Conservation (phyloP, 2,797 vertebrate genomes). For the Simalia tracyae region DNA sequence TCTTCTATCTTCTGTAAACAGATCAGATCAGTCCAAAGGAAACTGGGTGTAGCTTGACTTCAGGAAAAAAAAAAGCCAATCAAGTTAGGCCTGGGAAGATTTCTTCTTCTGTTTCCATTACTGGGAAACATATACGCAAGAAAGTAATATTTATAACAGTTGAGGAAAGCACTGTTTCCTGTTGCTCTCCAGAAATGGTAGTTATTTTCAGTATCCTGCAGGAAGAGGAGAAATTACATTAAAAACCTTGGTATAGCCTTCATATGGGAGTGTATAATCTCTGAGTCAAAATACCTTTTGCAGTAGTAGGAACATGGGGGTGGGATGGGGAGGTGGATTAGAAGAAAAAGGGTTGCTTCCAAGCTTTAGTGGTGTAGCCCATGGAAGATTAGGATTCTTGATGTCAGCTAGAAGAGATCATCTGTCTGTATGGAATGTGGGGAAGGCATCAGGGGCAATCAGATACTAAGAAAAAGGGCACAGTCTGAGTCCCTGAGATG, state of each 20-base stretch:
- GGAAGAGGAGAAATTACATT: constrained; percentile 68
- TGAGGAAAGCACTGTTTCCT: constrained; percentile 77
- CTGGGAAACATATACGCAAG: constrained; percentile 62
- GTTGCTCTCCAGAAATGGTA: constrained; percentile 71
- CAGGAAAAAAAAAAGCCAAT: neutral
- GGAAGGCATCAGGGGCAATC: neutral
- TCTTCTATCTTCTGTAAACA: constrained; percentile 46
- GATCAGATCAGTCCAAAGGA: constrained; percentile 24
- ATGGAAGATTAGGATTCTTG: neutral
- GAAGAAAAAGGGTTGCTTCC: constrained; percentile 45
- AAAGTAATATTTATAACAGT: constrained; percentile 77
- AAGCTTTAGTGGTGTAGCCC: constrained; percentile 25
- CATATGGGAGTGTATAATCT: constrained; percentile 73
- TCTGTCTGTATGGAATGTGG: neutral
- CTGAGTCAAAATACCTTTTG: constrained; percentile 72
- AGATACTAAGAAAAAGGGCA: neutral
- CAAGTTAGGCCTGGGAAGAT: constrained; percentile 59
- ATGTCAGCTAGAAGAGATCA: neutral
- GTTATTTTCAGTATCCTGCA: constrained; percentile 73
- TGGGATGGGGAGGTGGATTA: constrained; percentile 2
- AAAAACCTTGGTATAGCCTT: constrained; percentile 62
- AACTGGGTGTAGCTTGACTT: constrained; percentile 9
- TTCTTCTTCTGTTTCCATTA: constrained; percentile 63
- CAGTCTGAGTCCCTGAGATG: neutral
- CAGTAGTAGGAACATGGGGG: constrained; percentile 57